These are phyloP conservation scores for Radopholus similis DNA, from an alignment of 1,140 invertebrate species.

Conservation along the genomic window DNA sequence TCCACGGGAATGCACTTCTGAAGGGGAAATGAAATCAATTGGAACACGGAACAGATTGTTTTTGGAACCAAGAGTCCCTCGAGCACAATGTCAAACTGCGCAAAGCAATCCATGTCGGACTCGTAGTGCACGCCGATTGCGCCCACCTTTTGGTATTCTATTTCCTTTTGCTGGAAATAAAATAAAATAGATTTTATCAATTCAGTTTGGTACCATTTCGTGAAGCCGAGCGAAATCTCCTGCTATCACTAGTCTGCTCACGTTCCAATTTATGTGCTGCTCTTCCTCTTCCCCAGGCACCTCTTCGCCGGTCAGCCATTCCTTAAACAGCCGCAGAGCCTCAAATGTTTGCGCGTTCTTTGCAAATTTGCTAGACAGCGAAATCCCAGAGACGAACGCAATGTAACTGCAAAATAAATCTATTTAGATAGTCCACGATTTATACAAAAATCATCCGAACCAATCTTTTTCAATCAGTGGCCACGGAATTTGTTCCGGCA, in stretches of 20 bases:
- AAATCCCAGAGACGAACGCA: conserved; percentile 34
- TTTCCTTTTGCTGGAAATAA: neutral
- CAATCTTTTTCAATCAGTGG: conserved; percentile 31
- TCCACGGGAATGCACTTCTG: conserved; percentile 33
- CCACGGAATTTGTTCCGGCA: conserved; percentile 34
- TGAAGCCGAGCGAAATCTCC: conserved; percentile 33
- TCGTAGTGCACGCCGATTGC: conserved; percentile 1
- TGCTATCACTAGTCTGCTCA: conserved; percentile 29
- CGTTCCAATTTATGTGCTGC: neutral
- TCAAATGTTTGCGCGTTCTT: conserved; percentile 14
- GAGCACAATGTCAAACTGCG: neutral
- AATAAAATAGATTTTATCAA: neutral
- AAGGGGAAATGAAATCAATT: conserved; percentile 11
- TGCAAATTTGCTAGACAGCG: neutral
- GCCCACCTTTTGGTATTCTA: neutral
- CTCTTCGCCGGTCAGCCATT: conserved; percentile 27
- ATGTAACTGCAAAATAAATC: conserved; percentile 33
- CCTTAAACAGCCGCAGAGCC: conserved; percentile 20
- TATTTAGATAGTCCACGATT: neutral
- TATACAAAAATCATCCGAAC: conserved; percentile 17
- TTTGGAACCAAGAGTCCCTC: neutral
- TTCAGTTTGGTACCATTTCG: conserved; percentile 17
- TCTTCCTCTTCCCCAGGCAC: neutral
- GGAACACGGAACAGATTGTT: neutral
- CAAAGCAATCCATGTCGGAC: neutral